These are phyloP conservation scores for Pteronotus mesoamericanus DNA, from an alignment of 2,797 vertebrate genomes.

Conservation along the genomic window DNA sequence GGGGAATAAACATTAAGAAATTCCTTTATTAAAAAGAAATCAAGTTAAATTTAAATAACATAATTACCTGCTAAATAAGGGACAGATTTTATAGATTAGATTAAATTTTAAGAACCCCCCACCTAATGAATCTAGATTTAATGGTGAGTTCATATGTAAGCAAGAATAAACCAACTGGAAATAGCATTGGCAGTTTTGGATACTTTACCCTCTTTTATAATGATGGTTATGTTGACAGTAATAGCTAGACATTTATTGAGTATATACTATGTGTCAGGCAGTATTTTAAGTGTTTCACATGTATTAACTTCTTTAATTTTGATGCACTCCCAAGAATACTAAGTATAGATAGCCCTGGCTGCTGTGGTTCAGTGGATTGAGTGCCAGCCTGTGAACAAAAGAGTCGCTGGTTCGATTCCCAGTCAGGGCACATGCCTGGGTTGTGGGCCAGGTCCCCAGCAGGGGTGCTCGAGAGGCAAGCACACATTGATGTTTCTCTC, in stretches of 20 bases:
- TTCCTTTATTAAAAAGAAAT: constrained; percentile 41
- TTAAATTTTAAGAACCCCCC: constrained; percentile 4
- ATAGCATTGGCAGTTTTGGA: neutral
- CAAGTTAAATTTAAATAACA: constrained; percentile 23
- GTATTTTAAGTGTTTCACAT: neutral
- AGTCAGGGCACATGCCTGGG: no score
- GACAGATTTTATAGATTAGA: constrained; percentile 20
- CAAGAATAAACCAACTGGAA: constrained; percentile 25
- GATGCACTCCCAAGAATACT: neutral
- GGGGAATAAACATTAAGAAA: constrained; percentile 3
- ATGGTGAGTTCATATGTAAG: neutral
- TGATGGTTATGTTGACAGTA: neutral
- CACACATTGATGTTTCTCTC: no score
- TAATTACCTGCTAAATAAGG: neutral
- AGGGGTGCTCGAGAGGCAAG: no score
- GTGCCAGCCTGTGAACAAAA: no score
- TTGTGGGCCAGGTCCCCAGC: no score
- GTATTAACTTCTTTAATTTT: neutral
- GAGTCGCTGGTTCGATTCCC: no score
- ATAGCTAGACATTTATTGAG: neutral
- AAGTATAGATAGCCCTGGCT: no score
- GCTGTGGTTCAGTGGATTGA: no score
- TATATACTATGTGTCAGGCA: constrained; percentile 5
- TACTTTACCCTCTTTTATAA: neutral
- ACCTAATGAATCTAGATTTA: neutral